These are phyloP conservation scores for Microplitis demolitor DNA, from an alignment of 1,140 invertebrate genomes.

Conservation along the genomic window DNA sequence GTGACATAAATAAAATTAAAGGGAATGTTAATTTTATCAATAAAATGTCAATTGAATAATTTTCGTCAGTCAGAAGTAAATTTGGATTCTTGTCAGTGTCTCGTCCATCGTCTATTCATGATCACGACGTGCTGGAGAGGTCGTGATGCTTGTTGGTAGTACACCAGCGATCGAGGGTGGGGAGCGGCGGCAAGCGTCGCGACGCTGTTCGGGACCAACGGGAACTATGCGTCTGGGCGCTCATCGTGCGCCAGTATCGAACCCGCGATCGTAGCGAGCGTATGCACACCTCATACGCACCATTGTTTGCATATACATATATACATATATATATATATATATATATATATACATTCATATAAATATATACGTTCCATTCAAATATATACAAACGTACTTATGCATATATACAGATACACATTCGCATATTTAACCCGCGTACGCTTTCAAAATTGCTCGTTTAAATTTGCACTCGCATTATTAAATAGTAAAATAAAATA, in stretches of 20 bases:
- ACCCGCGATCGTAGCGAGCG: constrained; percentile 59
- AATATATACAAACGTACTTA: background rate
- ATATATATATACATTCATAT: background rate
- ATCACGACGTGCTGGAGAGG: background rate
- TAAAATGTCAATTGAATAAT: background rate
- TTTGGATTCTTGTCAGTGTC: background rate
- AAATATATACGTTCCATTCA: no score
- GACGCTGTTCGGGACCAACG: constrained; percentile 57
- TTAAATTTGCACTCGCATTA: background rate
- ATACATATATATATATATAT: constrained; percentile 19
- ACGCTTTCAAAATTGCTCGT: no score
- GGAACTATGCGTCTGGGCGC: constrained; percentile 57
- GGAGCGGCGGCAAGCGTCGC: constrained; percentile 42
- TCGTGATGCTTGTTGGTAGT: constrained; percentile 8
- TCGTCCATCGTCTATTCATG: background rate
- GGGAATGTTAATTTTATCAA: background rate
- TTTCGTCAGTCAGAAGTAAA: background rate
- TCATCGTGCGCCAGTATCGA: constrained; percentile 55
- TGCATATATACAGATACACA: background rate
- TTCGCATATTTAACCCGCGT: background rate
- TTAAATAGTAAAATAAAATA: background rate
- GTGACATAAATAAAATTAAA: no score
- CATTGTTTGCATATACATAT: constrained; percentile 24
- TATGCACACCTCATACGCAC: constrained; percentile 46
- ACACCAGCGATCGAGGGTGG: constrained; percentile 22